phyloP scores from a whole-genome alignment of 1,140 invertebrate genomes.

The Drosophila lacertosa region DNA sequence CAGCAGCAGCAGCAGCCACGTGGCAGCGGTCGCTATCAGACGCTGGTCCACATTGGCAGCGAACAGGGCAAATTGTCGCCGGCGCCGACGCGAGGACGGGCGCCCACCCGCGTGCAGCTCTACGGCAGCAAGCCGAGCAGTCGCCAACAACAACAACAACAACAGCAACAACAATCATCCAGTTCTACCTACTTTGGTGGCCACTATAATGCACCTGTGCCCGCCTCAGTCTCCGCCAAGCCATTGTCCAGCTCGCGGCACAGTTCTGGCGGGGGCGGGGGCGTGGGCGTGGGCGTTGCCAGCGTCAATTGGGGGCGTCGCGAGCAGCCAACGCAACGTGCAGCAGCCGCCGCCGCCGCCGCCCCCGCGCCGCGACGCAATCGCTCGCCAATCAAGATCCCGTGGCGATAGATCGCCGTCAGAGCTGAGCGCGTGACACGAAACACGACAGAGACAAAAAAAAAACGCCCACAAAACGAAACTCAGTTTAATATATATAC shows the following conservation, averaged over 20 bases:
- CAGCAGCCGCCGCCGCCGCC: constrained; percentile 40
- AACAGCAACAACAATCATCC: constrained; percentile 7
- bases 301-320: constrained; percentile 69
- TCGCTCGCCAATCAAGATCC: constrained; percentile 80
- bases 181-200: constrained; percentile 63
- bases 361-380: constrained; percentile 64
- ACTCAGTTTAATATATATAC: not conserved
- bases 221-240: not conserved
- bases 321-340: constrained; percentile 41
- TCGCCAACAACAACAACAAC: not conserved
- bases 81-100: constrained; percentile 49
- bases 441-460: not conserved
- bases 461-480: not conserved
- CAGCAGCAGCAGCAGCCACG: constrained; percentile 9
- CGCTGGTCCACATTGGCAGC: constrained; percentile 70
- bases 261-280: constrained; percentile 25
- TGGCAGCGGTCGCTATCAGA: constrained; percentile 61
- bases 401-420: constrained; percentile 69
- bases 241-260: constrained; percentile 30
- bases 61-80: constrained; percentile 44
- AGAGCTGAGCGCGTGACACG: constrained; percentile 36
- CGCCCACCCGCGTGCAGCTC: constrained; percentile 61
- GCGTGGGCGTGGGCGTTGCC: constrained; percentile 21
- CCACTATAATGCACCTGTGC: constrained; percentile 66
- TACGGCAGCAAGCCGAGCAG: constrained; percentile 57